Evolutionary conservation across 2,888 invertebrate genomes (phyloP).

Genomic region (Thecocarcelia acutangulata): DNA sequence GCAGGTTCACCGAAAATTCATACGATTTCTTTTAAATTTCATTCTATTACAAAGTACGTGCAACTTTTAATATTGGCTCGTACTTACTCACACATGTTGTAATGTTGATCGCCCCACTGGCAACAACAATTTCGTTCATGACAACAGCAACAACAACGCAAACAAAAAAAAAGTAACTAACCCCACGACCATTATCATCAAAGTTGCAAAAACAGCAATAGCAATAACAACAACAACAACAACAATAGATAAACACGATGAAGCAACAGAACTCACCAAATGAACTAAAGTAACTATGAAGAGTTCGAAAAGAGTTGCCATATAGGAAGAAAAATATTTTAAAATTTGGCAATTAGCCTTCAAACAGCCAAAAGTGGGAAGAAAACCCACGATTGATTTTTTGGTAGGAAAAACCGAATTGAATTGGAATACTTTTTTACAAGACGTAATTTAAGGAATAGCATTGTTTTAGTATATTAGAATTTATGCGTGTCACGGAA

Average conservation of each 20-base stretch:
- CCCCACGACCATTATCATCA: slow-evolving; percentile 46
- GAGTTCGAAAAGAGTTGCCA: slow-evolving; percentile 22
- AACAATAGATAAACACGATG: too few relatives aligned
- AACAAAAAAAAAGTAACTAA: slow-evolving; percentile 43
- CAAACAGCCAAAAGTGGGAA: too few relatives aligned
- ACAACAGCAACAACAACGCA: too few relatives aligned
- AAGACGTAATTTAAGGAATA: too few relatives aligned
- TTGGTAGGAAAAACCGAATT: too few relatives aligned
- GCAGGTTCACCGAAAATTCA: slow-evolving; percentile 48
- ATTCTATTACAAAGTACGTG: slow-evolving; percentile 3
- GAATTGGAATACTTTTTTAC: too few relatives aligned
- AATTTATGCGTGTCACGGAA: too few relatives aligned
- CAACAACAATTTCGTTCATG: slow-evolving; percentile 41
- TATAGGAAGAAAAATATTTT: neutral
- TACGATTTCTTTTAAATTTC: neutral
- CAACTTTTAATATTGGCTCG: slow-evolving; percentile 13
- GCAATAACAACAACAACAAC: neutral
- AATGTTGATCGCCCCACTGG: slow-evolving; percentile 48
- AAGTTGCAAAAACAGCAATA: slow-evolving; percentile 15
- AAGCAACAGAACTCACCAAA: neutral
- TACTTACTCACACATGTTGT: slow-evolving; percentile 36
- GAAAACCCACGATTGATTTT: too few relatives aligned
- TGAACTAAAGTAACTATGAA: slow-evolving; percentile 1
- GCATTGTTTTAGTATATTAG: too few relatives aligned
- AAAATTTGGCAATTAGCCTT: too few relatives aligned